These are phyloP conservation scores for Pocillopora verrucosa DNA, from an alignment of 64 coral and sea anemone genomes.

Conservation along the genomic window DNA sequence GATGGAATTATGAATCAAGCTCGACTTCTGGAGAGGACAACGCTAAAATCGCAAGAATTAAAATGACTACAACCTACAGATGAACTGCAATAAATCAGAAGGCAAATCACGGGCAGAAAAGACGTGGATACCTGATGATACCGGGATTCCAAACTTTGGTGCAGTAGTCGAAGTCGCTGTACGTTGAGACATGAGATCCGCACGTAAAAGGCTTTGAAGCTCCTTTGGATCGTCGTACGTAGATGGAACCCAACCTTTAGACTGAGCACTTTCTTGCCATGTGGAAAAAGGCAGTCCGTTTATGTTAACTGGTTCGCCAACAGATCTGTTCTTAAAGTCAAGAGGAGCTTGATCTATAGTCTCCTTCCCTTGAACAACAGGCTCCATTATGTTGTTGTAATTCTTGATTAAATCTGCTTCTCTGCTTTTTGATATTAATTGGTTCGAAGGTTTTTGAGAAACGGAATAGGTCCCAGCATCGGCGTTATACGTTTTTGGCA, in stretches of 20 bases:
- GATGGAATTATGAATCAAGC: too few relatives aligned
- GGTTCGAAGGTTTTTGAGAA: neutral
- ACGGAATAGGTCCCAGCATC: neutral
- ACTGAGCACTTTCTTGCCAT: neutral
- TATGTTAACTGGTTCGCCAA: neutral
- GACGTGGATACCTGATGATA: slow-evolving; percentile 5
- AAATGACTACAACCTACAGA: too few relatives aligned
- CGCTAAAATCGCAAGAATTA: too few relatives aligned
- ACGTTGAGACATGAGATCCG: slow-evolving; percentile 17
- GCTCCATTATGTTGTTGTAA: slow-evolving; percentile 16
- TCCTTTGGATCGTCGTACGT: slow-evolving; percentile 15
- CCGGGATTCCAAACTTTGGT: neutral
- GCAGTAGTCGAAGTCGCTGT: neutral
- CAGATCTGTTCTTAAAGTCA: neutral
- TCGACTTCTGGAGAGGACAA: too few relatives aligned
- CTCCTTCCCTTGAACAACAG: slow-evolving; percentile 24
- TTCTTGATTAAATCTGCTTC: neutral
- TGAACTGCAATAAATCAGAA: too few relatives aligned
- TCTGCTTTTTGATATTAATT: neutral
- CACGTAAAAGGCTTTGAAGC: slow-evolving; percentile 17
- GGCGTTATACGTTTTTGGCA: neutral
- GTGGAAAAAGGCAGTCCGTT: neutral
- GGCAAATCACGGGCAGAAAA: neutral
- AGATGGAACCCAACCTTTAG: slow-evolving; percentile 28
- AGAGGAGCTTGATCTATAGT: neutral